Evolutionary conservation across 2,888 invertebrate genomes (phyloP), one percentile per base, ranked within the genome.

Genomic region (Athalia circularis): DNA sequence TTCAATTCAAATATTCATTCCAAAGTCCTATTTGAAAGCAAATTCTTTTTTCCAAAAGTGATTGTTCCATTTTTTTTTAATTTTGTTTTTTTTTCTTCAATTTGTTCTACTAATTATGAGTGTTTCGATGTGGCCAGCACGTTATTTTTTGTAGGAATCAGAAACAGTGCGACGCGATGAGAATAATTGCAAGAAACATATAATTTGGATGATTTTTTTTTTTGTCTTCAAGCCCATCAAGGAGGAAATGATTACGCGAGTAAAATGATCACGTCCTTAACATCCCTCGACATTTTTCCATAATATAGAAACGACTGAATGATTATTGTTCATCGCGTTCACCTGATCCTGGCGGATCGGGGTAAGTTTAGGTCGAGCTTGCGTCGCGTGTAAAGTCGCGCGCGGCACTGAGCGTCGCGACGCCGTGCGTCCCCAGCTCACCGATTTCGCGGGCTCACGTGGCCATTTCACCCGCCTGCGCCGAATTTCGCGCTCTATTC

Each of bases 381-480:
- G 84, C 84, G 82, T 81, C 87, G 87, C 88, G 87, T 85, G 85
- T 86, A 86, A 81, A 85, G 84, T 85, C 89, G 87, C 89, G 89
- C 88, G 87, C 87, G 86, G 87, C 85, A 89, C 89, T 89, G 87
- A 86, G 85, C 83, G 82, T 82, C 85, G 84, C 87, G 84, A 87
- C 85, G 84, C 85, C 87, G 84, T 81, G 83, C 85, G 84, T 29
- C 84, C 83, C 84, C 84, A 85, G 85, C 85, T 84, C 83, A 84
- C 80, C 80, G 84, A 85, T 85, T 88, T 88, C 88, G 87, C 88
- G 87, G 87, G 85, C 88, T 89, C 88, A 89, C 89, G 89, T 89
- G 89, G 86, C 86, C 84, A 86, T 86, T 86, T 85, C 83, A 84
- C 82, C 88, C 88, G 88, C 88, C 88, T 88, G 89, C 88, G 87